Base-by-base conservation (phyloP, 2,888 invertebrate genomes). In the Iselma pallidipennis region DNA sequence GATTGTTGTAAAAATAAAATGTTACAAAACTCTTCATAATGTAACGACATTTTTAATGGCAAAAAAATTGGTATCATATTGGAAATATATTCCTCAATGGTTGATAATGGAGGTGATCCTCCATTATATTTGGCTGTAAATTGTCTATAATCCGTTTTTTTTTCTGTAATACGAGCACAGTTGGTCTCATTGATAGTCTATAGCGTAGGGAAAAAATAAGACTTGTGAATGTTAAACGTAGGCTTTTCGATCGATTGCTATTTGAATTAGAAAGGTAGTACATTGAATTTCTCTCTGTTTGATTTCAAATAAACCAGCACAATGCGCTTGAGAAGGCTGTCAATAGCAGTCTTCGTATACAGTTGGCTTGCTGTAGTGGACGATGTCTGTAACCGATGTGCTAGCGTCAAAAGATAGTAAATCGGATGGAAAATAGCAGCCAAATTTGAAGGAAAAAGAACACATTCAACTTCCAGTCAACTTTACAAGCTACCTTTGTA, bases 321-420 rank as follows among this genome's bases (percentile, higher is more conserved):
- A 63, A 63, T 59, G 63, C 63, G 48, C 49, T 55, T 49, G 59
- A 63, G 54, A 60, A 55, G 57, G 59, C 60, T 63, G 63, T 60
- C 63, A 60, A 60, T 60, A 54, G 60, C 63, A 63, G 59, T 59
- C 49, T 52, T 49, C 28, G 52, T 16, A 49, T 45, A 55, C 49
- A 59, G 63, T 57, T 33, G 48, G 52, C 28, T 55, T 45, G 53
- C 57, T 49, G n/a, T n/a, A 57, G 57, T 62, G 63, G 60, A 57
- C 60, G 50, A 57, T 49, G 57, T 61, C 64, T 64, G 60, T 61
- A 64, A 52, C 57, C 60, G 57, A 63, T 63, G 63, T 57, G 57
- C 57, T 53, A 48, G 42, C 57, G 60, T 63, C 57, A 57, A 63
- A 56, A 60, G 60, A 60, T 54, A 51, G 54, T 60, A 56, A 63